These are phyloP conservation scores for Thunnus thynnus DNA, from an alignment of 2,113 vertebrate species.

Conservation along the genomic window DNA sequence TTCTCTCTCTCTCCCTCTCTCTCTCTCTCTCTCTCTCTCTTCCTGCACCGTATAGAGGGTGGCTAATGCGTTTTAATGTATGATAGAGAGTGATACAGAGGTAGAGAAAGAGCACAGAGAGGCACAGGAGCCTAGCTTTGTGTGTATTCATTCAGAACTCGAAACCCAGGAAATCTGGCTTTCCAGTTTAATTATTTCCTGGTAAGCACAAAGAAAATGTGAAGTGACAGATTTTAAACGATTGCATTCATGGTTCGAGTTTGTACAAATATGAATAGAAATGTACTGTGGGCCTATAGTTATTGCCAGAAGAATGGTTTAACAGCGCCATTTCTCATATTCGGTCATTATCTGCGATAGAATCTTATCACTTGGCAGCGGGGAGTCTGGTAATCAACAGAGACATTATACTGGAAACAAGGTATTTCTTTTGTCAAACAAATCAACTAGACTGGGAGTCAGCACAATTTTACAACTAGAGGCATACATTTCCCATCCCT, in stretches of 20 bases:
- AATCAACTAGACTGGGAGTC: conserved; percentile 69
- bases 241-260: conserved; percentile 67
- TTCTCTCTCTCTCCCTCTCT: neutral
- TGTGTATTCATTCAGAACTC: conserved; percentile 48
- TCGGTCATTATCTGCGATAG: conserved; percentile 54
- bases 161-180: conserved; percentile 36
- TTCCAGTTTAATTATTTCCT: conserved; percentile 66
- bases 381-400: conserved; percentile 55
- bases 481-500: conserved; percentile 56
- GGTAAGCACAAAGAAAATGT: conserved; percentile 53
- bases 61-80: conserved; percentile 63
- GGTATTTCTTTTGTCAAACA: conserved; percentile 72
- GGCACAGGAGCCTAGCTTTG: conserved; percentile 27
- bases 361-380: conserved; percentile 70
- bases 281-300: neutral
- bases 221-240: conserved; percentile 63
- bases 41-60: neutral
- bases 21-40: conserved; percentile 18
- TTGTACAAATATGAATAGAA: conserved; percentile 57
- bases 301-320: conserved; percentile 52
- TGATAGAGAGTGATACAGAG: conserved; percentile 41
- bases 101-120: conserved; percentile 43
- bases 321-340: conserved; percentile 48
- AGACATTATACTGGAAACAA: conserved; percentile 62
- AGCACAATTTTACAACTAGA: conserved; percentile 65